Conservation (phyloP, 2,113 vertebrate species). For the Oryzias curvinotus region DNA sequence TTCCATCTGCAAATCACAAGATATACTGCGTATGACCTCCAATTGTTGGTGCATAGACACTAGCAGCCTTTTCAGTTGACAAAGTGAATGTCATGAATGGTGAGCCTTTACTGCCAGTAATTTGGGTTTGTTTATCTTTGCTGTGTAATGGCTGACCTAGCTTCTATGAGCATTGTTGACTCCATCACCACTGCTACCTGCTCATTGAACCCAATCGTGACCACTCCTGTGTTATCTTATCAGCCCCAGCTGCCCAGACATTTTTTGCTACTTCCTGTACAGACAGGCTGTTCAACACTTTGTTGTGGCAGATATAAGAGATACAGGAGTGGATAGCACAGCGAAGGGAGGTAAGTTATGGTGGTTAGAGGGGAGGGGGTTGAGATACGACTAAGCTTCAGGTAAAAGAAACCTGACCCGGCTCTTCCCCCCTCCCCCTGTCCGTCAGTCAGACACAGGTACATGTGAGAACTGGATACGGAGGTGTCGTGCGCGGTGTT, state of each 20-base stretch:
- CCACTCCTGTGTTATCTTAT: slow-evolving; percentile 60
- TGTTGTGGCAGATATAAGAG: slow-evolving; percentile 17
- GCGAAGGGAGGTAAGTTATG: too few relatives aligned
- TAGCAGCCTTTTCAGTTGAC: slow-evolving; percentile 19
- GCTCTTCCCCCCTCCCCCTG: not conserved
- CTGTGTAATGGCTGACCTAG: slow-evolving; percentile 54
- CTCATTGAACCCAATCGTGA: slow-evolving; percentile 51
- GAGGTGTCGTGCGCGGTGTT: not conserved
- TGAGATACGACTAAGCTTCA: slow-evolving; percentile 1
- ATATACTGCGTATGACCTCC: slow-evolving; percentile 2
- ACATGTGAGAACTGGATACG: slow-evolving; percentile 13
- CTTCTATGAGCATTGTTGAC: slow-evolving; percentile 51
- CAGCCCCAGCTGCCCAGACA: slow-evolving; percentile 58
- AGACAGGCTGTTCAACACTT: slow-evolving; percentile 35
- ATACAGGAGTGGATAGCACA: not conserved
- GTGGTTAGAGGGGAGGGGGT: not conserved
- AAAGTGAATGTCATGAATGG: slow-evolving; percentile 16
- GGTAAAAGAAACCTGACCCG: slow-evolving; percentile 28
- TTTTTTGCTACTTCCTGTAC: slow-evolving; percentile 56
- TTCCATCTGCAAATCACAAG: slow-evolving; percentile 14
- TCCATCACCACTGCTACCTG: slow-evolving; percentile 51
- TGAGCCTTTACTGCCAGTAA: slow-evolving; percentile 13
- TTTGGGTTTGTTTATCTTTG: slow-evolving; percentile 34
- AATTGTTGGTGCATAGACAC: not conserved
- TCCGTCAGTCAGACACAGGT: not conserved